These are phyloP conservation scores for Morone saxatilis DNA, from an alignment of 2,113 vertebrate genomes.

Conservation along the genomic window DNA sequence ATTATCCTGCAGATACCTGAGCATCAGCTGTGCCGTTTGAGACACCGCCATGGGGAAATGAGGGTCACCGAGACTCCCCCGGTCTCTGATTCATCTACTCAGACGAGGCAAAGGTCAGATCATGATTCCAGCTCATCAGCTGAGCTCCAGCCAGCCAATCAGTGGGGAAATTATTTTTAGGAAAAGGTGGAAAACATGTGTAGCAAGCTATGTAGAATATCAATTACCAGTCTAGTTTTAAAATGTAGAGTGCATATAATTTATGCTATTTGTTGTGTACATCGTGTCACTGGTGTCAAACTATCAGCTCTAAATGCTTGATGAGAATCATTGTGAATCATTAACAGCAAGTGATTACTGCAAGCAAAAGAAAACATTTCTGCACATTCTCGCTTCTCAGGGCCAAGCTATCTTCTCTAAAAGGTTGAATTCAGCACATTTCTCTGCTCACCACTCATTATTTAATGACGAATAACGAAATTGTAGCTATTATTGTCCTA, in stretches of 20 bases:
- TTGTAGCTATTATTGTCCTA: conserved; percentile 57
- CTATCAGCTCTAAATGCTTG: conserved; percentile 1
- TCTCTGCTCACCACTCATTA: conserved; percentile 47
- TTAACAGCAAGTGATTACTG: neutral
- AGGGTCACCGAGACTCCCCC: conserved; percentile 67
- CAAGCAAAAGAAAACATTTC: neutral
- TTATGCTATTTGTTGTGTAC: conserved; percentile 3
- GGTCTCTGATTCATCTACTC: conserved; percentile 70
- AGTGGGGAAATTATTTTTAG: conserved; percentile 54
- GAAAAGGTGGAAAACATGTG: conserved; percentile 30
- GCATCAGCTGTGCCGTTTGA: conserved; percentile 69
- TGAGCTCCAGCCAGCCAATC: conserved; percentile 46
- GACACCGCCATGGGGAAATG: conserved; percentile 57
- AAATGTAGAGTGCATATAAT: conserved; percentile 13
- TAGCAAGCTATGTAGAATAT: conserved; percentile 25
- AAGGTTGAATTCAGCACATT: conserved; percentile 70
- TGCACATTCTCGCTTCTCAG: conserved; percentile 9
- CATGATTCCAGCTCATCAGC: conserved; percentile 59
- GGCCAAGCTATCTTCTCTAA: conserved; percentile 11
- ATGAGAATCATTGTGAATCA: conserved; percentile 8
- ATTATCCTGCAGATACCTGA: conserved; percentile 72
- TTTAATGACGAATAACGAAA: conserved; percentile 59
- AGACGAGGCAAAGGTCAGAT: conserved; percentile 52
- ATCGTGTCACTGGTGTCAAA: neutral
- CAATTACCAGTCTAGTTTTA: conserved; percentile 4